Evolutionary conservation across 2,888 invertebrate species (phyloP).

Genomic region (Lasioglossum figueresi): DNA sequence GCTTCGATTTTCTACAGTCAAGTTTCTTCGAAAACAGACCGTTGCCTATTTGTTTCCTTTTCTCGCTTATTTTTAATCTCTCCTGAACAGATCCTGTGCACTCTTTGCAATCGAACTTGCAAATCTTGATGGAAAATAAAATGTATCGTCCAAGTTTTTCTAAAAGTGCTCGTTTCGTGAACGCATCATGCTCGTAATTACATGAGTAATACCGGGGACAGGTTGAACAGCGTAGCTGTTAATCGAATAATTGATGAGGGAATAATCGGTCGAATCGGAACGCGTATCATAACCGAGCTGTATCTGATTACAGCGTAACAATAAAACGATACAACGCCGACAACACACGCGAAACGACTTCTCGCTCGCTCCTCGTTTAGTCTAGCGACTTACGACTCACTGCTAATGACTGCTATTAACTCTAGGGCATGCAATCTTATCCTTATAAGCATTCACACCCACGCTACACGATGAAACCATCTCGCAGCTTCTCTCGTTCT

Average conservation of each 20-base stretch:
- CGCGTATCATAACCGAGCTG: not conserved
- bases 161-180: not conserved
- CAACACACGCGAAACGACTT: not conserved
- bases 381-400: not conserved
- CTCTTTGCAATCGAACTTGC: too few species aligned
- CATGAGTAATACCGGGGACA: not conserved
- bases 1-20: not conserved
- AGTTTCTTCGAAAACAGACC: not conserved
- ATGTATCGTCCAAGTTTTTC: not conserved
- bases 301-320: not conserved
- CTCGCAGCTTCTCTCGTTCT: not conserved
- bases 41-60: too few species aligned
- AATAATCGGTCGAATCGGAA: not conserved
- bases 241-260: not conserved
- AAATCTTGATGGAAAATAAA: not conserved
- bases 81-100: not conserved
- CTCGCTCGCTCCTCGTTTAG: not conserved
- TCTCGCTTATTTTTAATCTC: too few species aligned
- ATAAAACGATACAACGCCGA: not conserved
- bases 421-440: conserved; percentile 3
- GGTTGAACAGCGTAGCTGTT: not conserved
- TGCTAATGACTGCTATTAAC: conserved; percentile 7
- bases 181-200: not conserved
- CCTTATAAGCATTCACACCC: not conserved
- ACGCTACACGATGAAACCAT: not conserved